Evolutionary conservation across 2,888 invertebrate genomes (phyloP).

Genomic region (Spialia ferax): DNA sequence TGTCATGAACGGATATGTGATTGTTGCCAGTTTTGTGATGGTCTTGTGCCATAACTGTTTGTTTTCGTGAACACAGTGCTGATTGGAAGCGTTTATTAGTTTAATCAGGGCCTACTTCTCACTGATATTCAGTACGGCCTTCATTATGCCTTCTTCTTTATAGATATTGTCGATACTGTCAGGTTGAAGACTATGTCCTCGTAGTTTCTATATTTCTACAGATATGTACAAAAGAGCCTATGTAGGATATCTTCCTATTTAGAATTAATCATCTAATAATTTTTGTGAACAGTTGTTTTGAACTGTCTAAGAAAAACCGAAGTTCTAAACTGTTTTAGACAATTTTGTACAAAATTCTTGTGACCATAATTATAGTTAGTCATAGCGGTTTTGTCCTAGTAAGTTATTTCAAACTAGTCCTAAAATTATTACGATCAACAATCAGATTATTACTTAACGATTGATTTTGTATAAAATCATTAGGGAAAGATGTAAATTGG

Average conservation of each 20-base stretch:
- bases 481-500: slow-evolving; percentile 62
- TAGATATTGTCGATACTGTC: slow-evolving; percentile 53
- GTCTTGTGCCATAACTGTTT: slow-evolving; percentile 61
- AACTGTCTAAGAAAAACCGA: slow-evolving; percentile 32
- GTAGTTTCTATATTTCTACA: slow-evolving; percentile 72
- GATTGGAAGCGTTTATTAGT: slow-evolving; percentile 64
- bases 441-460: slow-evolving; percentile 51
- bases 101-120: slow-evolving; percentile 69
- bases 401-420: slow-evolving; percentile 84
- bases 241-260: slow-evolving; percentile 41
- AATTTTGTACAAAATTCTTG: slow-evolving; percentile 76
- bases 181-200: slow-evolving; percentile 53
- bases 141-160: slow-evolving; percentile 69
- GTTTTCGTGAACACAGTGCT: slow-evolving; percentile 45
- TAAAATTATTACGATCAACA: slow-evolving; percentile 69
- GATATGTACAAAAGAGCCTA: slow-evolving; percentile 65
- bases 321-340: slow-evolving; percentile 46
- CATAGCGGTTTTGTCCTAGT: slow-evolving; percentile 80
- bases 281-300: slow-evolving; percentile 39
- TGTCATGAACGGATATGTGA: too few relatives aligned
- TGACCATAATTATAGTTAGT: slow-evolving; percentile 75
- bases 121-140: slow-evolving; percentile 67
- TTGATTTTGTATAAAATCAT: slow-evolving; percentile 56
- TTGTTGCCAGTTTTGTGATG: slow-evolving; percentile 46
- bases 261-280: slow-evolving; percentile 41